Evolutionary conservation across 2,888 invertebrate genomes (phyloP), one percentile per base, ranked within the genome.

Genomic region (Phyllotreta striolata): DNA sequence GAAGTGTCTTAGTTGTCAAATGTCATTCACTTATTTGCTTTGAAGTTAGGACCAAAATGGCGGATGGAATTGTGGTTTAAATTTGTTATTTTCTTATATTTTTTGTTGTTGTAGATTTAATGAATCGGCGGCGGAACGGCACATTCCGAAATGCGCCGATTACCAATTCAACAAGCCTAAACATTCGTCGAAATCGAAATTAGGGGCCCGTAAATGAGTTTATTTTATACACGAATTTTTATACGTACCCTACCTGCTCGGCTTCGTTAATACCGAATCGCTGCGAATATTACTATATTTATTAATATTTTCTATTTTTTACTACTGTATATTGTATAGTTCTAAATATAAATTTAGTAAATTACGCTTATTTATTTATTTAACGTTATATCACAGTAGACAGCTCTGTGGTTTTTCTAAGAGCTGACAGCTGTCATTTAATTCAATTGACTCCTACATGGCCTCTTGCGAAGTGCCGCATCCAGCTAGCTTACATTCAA

Each of bases 81-180:
- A 3, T 41, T 41, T 41, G 1, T 1, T 44, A 7, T 24, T 55
- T 62, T 37, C 7, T 49, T 44, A 41, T n/a, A 4, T n/a, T 41
- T 10, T 41, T 41, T 41, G n/a, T 41, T 49, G 24, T 24, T 24
- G 24, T 24, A 89, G 90, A 74, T 97, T 97, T 84, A 94, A 92
- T 83, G 87, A 90, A 74, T 82, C 84, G 0, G 94, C 93, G 0
- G 97, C 96, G 1, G 91, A 91, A 71, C 83, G 96, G 35, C 96
- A 97, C 83, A 95, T 97, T 72, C 96, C 97, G 55, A 92, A 93
- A 83, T 97, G 97, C 83, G 91, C 91, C 76, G 88, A 84, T 74
- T 93, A 89, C 84, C 83, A 88, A 72, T 92, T 91, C 81, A 95
- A 95, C 64, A 78, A 78, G 69, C 76, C 78, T 0, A 78, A 78